Evolutionary conservation across 2,113 vertebrate genomes (phyloP).

Genomic region (Psephotus haematonotus): DNA sequence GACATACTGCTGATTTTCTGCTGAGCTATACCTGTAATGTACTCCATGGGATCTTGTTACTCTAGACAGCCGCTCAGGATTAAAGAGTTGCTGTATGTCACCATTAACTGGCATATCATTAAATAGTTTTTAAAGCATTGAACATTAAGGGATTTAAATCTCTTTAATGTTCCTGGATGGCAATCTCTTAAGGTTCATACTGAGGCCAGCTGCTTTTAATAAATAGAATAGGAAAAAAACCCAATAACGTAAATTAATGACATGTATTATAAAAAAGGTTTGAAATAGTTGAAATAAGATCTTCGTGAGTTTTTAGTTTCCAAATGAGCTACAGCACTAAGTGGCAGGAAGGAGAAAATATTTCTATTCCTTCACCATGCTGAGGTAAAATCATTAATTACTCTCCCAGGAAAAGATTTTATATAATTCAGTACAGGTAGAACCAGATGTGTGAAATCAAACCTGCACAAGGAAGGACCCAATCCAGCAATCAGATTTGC

Average conservation of each 20-base stretch:
- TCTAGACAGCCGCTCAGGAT: neutral
- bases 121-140: slow-evolving; percentile 53
- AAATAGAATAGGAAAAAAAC: slow-evolving; percentile 39
- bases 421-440: neutral
- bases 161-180: slow-evolving; percentile 39
- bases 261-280: neutral
- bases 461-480: neutral
- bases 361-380: neutral
- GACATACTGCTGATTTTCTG: neutral
- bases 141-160: slow-evolving; percentile 59
- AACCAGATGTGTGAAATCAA: neutral
- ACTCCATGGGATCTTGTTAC: neutral
- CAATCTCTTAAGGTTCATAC: slow-evolving; percentile 27
- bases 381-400: neutral
- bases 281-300: slow-evolving; percentile 33
- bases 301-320: neutral
- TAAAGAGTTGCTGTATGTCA: slow-evolving; percentile 29
- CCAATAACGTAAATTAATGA: slow-evolving; percentile 14
- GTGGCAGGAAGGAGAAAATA: neutral
- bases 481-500: neutral
- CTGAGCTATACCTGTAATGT: neutral
- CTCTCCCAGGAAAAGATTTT: neutral
- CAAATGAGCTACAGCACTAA: slow-evolving; percentile 24
- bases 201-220: slow-evolving; percentile 20
- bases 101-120: slow-evolving; percentile 50